Evolutionary conservation across 2,113 vertebrate genomes (phyloP).

Genomic region (Odontophorus gujanensis): DNA sequence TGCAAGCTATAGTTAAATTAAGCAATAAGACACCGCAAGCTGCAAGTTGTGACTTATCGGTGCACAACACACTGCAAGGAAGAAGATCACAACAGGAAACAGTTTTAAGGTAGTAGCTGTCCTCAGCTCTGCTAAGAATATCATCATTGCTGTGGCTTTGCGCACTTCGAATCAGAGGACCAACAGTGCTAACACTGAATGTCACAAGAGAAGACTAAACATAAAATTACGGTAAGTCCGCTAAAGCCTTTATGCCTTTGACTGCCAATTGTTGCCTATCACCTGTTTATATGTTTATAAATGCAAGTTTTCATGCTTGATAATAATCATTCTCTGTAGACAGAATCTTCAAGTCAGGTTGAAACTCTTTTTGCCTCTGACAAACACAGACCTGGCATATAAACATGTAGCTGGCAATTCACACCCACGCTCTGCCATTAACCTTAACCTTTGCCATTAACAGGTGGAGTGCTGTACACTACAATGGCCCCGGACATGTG

Average conservation of each 20-base stretch:
- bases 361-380: background rate
- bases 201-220: background rate
- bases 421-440: background rate
- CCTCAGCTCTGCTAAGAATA: background rate
- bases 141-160: background rate
- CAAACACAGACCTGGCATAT: background rate
- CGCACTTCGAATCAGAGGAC: background rate
- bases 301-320: background rate
- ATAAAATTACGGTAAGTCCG: background rate
- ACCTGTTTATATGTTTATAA: background rate
- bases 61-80: background rate
- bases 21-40: conserved; percentile 48
- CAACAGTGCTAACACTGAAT: background rate
- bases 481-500: background rate
- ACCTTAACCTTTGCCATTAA: background rate
- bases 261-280: background rate
- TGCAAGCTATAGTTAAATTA: conserved; percentile 56
- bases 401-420: background rate
- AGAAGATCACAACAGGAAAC: conserved; percentile 24
- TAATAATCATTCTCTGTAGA: background rate
- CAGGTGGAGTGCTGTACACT: background rate
- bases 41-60: conserved; percentile 35
- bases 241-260: background rate
- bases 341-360: background rate
- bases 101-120: background rate